Evolutionary conservation across 2,888 invertebrate genomes (phyloP), one percentile per base, ranked within the genome.

Genomic region (Sesia bembeciformis): DNA sequence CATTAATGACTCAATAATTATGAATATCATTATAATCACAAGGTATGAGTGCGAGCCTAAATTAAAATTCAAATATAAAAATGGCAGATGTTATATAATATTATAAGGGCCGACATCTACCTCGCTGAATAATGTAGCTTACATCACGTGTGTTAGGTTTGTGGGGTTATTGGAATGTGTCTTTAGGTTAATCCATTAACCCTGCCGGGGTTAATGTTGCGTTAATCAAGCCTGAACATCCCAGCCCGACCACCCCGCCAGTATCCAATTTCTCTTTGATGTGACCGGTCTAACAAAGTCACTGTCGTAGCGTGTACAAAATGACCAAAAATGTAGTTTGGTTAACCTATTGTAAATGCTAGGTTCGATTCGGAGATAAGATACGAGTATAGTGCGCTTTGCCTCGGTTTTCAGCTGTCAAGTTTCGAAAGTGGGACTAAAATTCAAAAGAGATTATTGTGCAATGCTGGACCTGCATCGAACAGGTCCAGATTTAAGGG

Each of bases 401-500:
- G 43, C 52, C 50, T 55, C 38, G 7, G 8, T 6, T 50, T 50
- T 50, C 7, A 39, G 52, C 42, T 46, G 52, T 55, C 55, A 41
- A 51, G 53, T 57, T 55, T 54, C 55, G 56, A 56, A 58, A 52
- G 39, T 52, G 52, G 54, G 41, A 38, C 51, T 54, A 56, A 67
- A 63, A 56, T 58, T 55, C 52, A 62, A 66, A 62, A 59, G 58
- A 43, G 40, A 5, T 40, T 50, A 54, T 76, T 69, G 59, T 56
- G 70, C 66, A 78, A 78, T 54, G 51, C 52, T 59, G 58, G 57
- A 66, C 61, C 61, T 63, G 64, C 58, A 60, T 58, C 56, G 62
- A 65, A 64, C 73, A 65, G 67, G 73, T 72, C 67, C 64, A 67
- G 60, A 64, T 67, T 66, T 70, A 67, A 77, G 67, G 67, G 63